These are phyloP conservation scores for Gavialis gangeticus DNA, from an alignment of 2,113 vertebrate species.

Conservation along the genomic window DNA sequence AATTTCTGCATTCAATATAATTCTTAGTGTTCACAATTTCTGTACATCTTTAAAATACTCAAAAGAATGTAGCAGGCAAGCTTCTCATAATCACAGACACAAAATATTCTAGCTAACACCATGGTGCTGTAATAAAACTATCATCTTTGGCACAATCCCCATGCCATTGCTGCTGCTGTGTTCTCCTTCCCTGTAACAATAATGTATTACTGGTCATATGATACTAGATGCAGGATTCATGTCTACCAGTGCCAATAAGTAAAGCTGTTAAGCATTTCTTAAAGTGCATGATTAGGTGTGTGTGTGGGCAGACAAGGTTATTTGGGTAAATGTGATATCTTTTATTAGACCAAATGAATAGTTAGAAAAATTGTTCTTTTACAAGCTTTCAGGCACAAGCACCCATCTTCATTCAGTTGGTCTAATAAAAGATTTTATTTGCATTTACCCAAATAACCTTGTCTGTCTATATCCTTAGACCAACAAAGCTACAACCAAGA, in stretches of 20 bases:
- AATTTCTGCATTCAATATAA: background rate
- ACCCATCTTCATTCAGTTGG: too few species aligned
- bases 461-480: too few species aligned
- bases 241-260: background rate
- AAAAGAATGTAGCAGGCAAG: background rate
- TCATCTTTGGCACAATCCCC: background rate
- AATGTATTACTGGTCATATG: background rate
- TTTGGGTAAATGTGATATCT: too few species aligned
- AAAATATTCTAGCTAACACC: background rate
- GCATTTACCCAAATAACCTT: too few species aligned
- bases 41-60: background rate
- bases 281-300: background rate
- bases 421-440: too few species aligned
- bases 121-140: background rate
- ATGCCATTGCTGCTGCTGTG: background rate
- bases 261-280: background rate
- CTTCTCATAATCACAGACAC: background rate
- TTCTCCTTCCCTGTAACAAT: background rate
- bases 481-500: too few species aligned
- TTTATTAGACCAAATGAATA: too few species aligned
- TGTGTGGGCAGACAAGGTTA: too few species aligned
- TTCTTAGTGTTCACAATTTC: background rate
- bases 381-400: too few species aligned
- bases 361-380: too few species aligned
- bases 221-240: background rate